phyloP scores from a whole-genome alignment of 2,888 invertebrate genomes.

The Agrotis clavis region DNA sequence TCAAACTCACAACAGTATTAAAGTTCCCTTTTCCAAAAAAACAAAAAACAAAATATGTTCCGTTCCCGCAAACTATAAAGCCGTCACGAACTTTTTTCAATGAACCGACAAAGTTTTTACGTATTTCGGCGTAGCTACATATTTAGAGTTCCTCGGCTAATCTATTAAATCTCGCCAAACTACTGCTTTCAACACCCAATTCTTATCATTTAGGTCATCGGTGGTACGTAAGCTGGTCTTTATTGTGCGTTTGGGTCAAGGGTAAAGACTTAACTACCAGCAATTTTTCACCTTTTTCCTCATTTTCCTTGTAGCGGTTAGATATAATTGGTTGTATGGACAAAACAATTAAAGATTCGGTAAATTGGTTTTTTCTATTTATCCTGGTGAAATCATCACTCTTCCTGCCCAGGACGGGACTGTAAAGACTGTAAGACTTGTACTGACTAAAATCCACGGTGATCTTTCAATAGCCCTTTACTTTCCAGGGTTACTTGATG shows the following conservation, averaged over 20 bases:
- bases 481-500: no score
- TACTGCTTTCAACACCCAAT: constrained; percentile 61
- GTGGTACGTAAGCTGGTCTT: constrained; percentile 56
- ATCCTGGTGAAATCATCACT: no score
- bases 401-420: no score
- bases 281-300: constrained; percentile 19
- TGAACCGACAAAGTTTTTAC: constrained; percentile 48
- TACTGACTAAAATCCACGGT: no score
- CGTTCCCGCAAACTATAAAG: constrained; percentile 30
- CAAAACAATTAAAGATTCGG: no score
- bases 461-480: no score
- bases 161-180: constrained; percentile 56
- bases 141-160: constrained; percentile 47
- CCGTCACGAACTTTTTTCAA: constrained; percentile 49
- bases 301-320: constrained; percentile 1
- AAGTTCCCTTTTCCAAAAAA: constrained; percentile 19
- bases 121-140: constrained; percentile 23
- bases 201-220: constrained; percentile 65
- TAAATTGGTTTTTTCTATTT: no score
- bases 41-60: constrained; percentile 22
- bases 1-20: constrained; percentile 4
- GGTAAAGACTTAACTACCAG: constrained; percentile 14
- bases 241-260: constrained; percentile 51
- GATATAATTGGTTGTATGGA: no score
- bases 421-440: no score